These are phyloP conservation scores for Amorpha juglandis DNA, from an alignment of 2,888 invertebrate species.

Conservation along the genomic window DNA sequence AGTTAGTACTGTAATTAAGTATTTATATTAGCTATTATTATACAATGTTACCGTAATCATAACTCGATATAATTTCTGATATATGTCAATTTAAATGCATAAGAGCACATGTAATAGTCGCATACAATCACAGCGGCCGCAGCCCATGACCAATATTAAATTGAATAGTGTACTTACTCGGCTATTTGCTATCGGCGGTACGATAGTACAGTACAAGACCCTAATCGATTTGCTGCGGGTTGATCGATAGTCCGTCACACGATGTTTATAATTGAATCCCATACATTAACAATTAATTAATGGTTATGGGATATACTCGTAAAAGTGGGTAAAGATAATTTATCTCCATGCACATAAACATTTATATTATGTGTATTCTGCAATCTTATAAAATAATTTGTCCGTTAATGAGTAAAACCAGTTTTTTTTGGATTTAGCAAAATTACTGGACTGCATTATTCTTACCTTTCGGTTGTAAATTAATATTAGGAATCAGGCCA, in stretches of 20 bases:
- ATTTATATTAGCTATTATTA: background rate
- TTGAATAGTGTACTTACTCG: conserved; percentile 61
- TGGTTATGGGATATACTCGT: background rate
- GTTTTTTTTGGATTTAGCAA: too few species aligned
- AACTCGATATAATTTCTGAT: conserved; percentile 50
- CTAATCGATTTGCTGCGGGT: conserved; percentile 64
- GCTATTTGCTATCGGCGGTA: conserved; percentile 60
- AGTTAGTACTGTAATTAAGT: background rate
- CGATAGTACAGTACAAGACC: conserved; percentile 55
- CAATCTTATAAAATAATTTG: background rate
- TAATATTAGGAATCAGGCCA: too few species aligned
- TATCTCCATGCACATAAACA: background rate
- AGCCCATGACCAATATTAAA: conserved; percentile 71
- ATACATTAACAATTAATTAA: conserved; percentile 25
- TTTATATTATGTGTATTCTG: background rate
- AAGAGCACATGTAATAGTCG: conserved; percentile 50
- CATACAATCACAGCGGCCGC: conserved; percentile 60
- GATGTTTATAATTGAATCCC: conserved; percentile 26
- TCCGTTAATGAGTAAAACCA: too few species aligned
- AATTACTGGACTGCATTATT: too few species aligned
- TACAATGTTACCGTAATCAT: background rate
- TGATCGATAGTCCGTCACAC: conserved; percentile 55
- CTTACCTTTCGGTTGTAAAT: too few species aligned
- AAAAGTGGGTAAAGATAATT: background rate
- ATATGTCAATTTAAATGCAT: conserved; percentile 69